Percentiles rank a stretch among this genome's conserved stretches.
phyloP scores from a whole-genome alignment of 2,797 vertebrate genomes.

The Sebastes reedi region DNA sequence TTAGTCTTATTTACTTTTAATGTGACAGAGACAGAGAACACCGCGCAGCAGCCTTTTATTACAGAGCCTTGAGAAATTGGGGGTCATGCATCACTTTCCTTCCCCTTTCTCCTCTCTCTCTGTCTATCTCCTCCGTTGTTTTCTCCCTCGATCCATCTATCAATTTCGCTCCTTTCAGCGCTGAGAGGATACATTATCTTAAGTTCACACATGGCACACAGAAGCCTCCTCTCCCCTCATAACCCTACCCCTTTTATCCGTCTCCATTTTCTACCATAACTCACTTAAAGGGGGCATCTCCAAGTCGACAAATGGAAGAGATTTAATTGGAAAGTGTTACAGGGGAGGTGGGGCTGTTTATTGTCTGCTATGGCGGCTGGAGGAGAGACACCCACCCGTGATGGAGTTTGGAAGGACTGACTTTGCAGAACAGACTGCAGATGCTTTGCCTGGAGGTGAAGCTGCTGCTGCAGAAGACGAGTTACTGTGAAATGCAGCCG shows the following conservation, averaged over 20 bases:
- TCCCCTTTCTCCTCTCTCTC: slow-evolving; percentile 26
- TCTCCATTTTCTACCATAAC: slow-evolving; percentile 63
- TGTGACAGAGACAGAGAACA: slow-evolving; percentile 80
- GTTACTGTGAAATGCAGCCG: slow-evolving; percentile 11
- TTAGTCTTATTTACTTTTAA: slow-evolving; percentile 84
- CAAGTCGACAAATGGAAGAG: slow-evolving; percentile 68
- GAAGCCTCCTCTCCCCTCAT: slow-evolving; percentile 17
- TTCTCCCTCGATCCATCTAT: slow-evolving; percentile 61
- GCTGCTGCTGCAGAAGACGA: slow-evolving; percentile 1
- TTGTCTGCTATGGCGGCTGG: slow-evolving; percentile 36
- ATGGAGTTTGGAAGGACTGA: slow-evolving; percentile 46
- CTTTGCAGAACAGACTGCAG: slow-evolving; percentile 34
- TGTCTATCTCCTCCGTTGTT: slow-evolving; percentile 52
- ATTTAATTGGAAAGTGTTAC: slow-evolving; percentile 73
- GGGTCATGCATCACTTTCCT: slow-evolving; percentile 72
- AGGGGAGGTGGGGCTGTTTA: slow-evolving; percentile 55
- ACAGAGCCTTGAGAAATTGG: slow-evolving; percentile 76
- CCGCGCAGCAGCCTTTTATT: slow-evolving; percentile 74
- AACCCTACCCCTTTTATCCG: slow-evolving; percentile 43
- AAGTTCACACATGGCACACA: slow-evolving; percentile 49
- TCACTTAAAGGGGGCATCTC: slow-evolving; percentile 70
- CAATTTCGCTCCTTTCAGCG: slow-evolving; percentile 57
- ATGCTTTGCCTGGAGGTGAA: slow-evolving; percentile 31
- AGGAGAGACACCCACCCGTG: slow-evolving; percentile 31
- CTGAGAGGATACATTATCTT: slow-evolving; percentile 65